Conservation (phyloP, 2,797 vertebrate species). For the Coilia nasus region DNA sequence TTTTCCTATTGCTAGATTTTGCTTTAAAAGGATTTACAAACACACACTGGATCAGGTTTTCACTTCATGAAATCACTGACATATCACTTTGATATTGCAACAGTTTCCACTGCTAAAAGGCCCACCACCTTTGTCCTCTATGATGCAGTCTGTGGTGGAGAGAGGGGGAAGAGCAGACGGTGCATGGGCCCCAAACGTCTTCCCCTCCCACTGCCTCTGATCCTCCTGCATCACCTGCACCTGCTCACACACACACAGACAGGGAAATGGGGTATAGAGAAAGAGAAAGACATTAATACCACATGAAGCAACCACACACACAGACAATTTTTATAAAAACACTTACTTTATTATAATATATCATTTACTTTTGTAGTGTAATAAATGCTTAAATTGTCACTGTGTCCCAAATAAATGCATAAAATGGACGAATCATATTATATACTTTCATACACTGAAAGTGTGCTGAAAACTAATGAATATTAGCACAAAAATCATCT, state of each 20-base stretch:
- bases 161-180: conserved; percentile 74
- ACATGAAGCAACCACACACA: too few relatives aligned
- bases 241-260: conserved; percentile 53
- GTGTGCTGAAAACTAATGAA: not conserved
- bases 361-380: not conserved
- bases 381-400: not conserved
- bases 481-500: not conserved
- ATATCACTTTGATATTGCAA: too few relatives aligned
- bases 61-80: too few relatives aligned
- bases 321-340: too few relatives aligned
- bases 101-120: not conserved
- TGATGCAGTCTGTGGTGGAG: conserved; percentile 70
- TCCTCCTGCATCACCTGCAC: conserved; percentile 77
- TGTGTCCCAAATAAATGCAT: not conserved
- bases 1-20: too few relatives aligned
- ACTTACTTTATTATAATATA: too few relatives aligned
- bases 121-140: conserved; percentile 75
- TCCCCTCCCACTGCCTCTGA: conserved; percentile 72
- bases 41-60: too few relatives aligned
- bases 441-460: not conserved
- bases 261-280: too few relatives aligned
- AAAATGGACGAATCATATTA: not conserved
- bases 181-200: conserved; percentile 71
- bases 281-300: too few relatives aligned
- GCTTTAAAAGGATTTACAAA: too few relatives aligned